Conservation (phyloP, 1,140 invertebrate species). For the Drosophila gunungcola region DNA sequence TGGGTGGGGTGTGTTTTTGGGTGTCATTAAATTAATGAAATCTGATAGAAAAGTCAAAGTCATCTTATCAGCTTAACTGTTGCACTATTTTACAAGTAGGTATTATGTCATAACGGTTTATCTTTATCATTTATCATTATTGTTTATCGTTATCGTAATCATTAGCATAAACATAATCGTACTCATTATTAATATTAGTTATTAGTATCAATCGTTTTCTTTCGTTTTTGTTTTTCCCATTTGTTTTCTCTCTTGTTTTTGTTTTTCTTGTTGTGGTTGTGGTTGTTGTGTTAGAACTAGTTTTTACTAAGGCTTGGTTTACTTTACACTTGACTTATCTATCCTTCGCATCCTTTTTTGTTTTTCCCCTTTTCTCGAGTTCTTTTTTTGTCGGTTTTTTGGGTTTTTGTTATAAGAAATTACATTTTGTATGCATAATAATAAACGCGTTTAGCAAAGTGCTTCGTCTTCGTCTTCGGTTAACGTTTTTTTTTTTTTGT, state of each 20-base stretch:
- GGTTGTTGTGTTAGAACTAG: slow-evolving; percentile 66
- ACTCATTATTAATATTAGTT: slow-evolving; percentile 55
- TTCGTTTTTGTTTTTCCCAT: slow-evolving; percentile 27
- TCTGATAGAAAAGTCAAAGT: slow-evolving; percentile 51
- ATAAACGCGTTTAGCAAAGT: slow-evolving; percentile 57
- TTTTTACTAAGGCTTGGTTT: slow-evolving; percentile 82
- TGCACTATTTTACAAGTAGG: slow-evolving; percentile 66
- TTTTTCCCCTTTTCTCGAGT: slow-evolving; percentile 10
- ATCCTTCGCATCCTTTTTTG: slow-evolving; percentile 27
- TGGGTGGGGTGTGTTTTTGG: background rate
- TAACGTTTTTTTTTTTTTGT: slow-evolving; percentile 13
- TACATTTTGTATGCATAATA: slow-evolving; percentile 67
- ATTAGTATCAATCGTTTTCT: slow-evolving; percentile 39
- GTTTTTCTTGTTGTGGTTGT: slow-evolving; percentile 32
- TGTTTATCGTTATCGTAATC: slow-evolving; percentile 52
- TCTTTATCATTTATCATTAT: slow-evolving; percentile 35
- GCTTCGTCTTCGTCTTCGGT: slow-evolving; percentile 26
- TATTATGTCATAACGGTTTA: slow-evolving; percentile 63
- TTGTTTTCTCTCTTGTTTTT: slow-evolving; percentile 14
- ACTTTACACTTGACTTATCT: slow-evolving; percentile 79
- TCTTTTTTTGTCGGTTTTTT: slow-evolving; percentile 45
- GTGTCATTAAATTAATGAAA: slow-evolving; percentile 54
- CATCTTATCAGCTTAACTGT: slow-evolving; percentile 49
- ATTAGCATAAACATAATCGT: slow-evolving; percentile 53
- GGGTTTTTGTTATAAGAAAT: slow-evolving; percentile 58